phyloP scores from a whole-genome alignment of 2,797 vertebrate species.

The Scyliorhinus canicula region DNA sequence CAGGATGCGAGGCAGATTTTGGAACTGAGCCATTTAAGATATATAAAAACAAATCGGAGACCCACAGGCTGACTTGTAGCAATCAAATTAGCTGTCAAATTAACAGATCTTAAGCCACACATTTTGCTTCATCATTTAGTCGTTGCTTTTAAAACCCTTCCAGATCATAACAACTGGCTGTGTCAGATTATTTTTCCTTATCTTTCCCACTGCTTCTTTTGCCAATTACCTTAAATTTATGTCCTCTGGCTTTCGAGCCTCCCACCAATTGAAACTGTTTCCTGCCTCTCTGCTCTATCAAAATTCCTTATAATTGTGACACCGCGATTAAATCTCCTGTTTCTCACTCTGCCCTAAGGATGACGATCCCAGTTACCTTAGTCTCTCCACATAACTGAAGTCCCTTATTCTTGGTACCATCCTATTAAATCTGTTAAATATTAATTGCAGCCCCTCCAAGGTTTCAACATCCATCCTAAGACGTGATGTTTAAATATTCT shows the following conservation, averaged over 20 bases:
- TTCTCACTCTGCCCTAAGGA: background rate
- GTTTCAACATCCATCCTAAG: background rate
- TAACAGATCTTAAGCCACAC: background rate
- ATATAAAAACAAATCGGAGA: background rate
- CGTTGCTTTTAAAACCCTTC: background rate
- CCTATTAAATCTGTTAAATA: background rate
- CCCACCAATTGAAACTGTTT: background rate
- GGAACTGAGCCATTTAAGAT: background rate
- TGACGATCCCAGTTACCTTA: too few species aligned
- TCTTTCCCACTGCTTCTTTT: background rate
- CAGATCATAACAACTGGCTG: background rate
- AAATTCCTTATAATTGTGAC: background rate
- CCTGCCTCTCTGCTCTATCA: background rate
- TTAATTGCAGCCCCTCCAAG: background rate
- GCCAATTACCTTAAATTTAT: background rate
- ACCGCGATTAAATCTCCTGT: background rate
- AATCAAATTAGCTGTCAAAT: background rate
- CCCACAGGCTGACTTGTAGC: background rate
- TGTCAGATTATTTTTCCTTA: background rate
- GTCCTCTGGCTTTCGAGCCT: background rate
- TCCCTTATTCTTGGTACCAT: background rate
- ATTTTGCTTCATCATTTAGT: background rate
- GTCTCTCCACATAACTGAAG: background rate
- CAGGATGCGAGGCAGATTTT: background rate
- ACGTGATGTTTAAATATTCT: background rate